Base-by-base conservation (phyloP, 2,888 invertebrate genomes). In the Iselma pallidipennis region DNA sequence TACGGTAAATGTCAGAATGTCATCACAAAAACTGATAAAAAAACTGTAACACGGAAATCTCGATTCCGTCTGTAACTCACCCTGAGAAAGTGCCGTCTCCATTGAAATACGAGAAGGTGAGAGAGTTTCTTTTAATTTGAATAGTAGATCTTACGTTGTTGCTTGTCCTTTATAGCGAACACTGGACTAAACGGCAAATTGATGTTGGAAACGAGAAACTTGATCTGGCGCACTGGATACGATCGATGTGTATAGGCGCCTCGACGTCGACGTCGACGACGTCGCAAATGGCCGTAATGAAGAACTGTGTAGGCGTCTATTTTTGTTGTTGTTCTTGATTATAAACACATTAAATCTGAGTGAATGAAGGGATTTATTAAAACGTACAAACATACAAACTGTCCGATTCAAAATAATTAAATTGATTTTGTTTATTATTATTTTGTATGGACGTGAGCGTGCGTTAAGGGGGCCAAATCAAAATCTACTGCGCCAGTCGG, bases 141-240 rank as follows among this genome's bases (percentile, higher is more conserved):
- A 10, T 19, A 19, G 6, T 14, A 7, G 21, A 21, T 45, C 21
- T 23, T n/a, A n/a, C n/a, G n/a, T n/a, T 23, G 45, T 23, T 23
- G 45, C 10, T 23, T 45, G 23, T 45, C 26, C 7, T 28, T 2
- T 29, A 5, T 2, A 26, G 26, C 7, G 12, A 50, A 16, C 19
- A 19, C 50, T 19, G 16, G 2, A 12, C 12, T n/a, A n/a, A n/a
- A 12, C 14, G 16, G 16, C 12, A 50, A 19, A 28, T 4, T 28
- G 50, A 28, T 26, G 29, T 50, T 26, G 14, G 19, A 49, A 28
- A 50, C 16, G 26, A 14, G 14, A 28, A 42, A 42, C 19, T 65
- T 63, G 70, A 69, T 70, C 68, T 69, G 70, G 72, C 72, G 70
- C 72, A 70, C 68, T 68, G 61, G 55, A 61, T 28, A 57, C 61